Evolutionary conservation across 2,797 vertebrate genomes (phyloP).

Genomic region (Sebastes diploproa): DNA sequence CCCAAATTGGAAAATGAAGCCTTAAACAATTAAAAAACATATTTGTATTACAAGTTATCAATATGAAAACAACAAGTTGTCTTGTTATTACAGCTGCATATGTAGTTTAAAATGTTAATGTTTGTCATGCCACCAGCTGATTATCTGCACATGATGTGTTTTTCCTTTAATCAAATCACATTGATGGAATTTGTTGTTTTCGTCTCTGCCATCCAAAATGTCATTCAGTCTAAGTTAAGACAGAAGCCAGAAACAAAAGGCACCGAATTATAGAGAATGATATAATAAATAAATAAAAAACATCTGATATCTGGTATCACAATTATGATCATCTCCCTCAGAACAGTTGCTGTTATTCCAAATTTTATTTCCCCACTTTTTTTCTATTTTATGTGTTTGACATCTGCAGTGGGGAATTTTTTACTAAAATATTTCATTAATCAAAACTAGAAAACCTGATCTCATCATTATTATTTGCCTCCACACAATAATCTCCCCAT

Average conservation of each 20-base stretch:
- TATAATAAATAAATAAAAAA: neutral
- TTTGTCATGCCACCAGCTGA: neutral
- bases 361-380: neutral
- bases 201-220: neutral
- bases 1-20: neutral
- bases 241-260: neutral
- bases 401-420: neutral
- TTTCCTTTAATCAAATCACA: slow-evolving; percentile 32
- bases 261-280: neutral
- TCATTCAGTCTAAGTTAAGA: neutral
- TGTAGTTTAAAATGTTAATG: neutral
- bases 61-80: neutral
- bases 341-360: neutral
- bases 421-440: neutral
- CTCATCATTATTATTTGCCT: neutral
- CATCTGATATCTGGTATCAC: neutral
- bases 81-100: neutral
- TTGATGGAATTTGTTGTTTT: slow-evolving; percentile 35
- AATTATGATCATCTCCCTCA: neutral
- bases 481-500: neutral
- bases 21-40: too few species aligned
- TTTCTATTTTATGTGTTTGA: neutral
- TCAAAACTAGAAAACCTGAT: neutral
- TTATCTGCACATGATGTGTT: neutral
- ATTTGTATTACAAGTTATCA: neutral